A percentile compares a stretch with the other conserved stretches of the same genome.
phyloP scores from a whole-genome alignment of 2,888 invertebrate genomes.

The Poecilus cupreus region DNA sequence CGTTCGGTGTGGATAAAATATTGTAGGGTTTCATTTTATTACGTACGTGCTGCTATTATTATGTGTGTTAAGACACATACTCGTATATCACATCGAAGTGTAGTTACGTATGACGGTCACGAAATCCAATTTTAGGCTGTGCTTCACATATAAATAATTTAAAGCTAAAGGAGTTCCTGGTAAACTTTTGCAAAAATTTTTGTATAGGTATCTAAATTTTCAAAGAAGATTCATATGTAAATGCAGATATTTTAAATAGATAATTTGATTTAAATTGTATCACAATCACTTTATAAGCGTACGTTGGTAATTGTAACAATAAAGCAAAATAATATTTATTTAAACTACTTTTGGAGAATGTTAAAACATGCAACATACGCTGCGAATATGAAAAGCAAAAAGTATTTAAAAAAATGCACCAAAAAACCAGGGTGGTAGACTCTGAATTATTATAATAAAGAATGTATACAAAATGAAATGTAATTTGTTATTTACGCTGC shows the following conservation, averaged over 20 bases:
- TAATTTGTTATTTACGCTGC: too few relatives aligned
- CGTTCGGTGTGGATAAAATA: neutral
- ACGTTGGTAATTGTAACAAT: too few relatives aligned
- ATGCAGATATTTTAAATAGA: neutral
- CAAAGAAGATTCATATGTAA: neutral
- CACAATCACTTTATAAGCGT: too few relatives aligned
- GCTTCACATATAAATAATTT: neutral
- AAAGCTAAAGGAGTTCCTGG: neutral
- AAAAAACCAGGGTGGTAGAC: too few relatives aligned
- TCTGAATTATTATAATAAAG: too few relatives aligned
- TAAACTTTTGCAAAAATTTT: neutral
- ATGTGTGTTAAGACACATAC: neutral
- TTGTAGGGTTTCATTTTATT: neutral
- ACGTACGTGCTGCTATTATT: conserved; percentile 1
- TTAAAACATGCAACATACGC: too few relatives aligned
- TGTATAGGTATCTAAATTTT: neutral
- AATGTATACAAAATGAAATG: too few relatives aligned
- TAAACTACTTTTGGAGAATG: too few relatives aligned
- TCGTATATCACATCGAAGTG: neutral
- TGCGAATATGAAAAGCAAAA: too few relatives aligned
- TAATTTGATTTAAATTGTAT: too few relatives aligned
- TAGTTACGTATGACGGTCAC: neutral
- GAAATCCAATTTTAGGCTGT: neutral
- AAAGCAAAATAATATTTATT: too few relatives aligned
- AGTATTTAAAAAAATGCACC: too few relatives aligned